Base-by-base conservation (phyloP, 1,140 invertebrate genomes). In the Drosophila melanica region DNA sequence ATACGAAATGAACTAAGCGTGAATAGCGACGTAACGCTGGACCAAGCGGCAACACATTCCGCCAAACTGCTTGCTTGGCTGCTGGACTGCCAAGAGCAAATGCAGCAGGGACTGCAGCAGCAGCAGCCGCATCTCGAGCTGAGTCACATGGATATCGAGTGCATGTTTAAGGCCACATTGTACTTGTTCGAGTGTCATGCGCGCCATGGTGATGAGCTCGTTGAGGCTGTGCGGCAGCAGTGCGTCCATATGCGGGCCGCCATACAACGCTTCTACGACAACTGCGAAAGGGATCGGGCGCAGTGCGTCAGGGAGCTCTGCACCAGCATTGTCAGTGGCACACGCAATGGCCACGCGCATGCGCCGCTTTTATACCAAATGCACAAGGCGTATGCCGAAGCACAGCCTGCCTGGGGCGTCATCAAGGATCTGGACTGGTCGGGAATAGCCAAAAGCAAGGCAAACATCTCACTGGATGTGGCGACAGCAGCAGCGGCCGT, bases 341-440 rank as follows among this genome's bases (percentile, higher is more conserved):
- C 82, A 2, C 37, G 41, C 7, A 48, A 59, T 7, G 82, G 82
- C 0, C 72, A 87, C 9, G 14, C 23, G n/a, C 65, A 77, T 60
- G 84, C 79, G 3, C 39, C 72, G 10, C 9, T 72, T 2, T 33
- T 89, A 0, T 50, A 74, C 20, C 30, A 76, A 4, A 67, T 82
- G 73, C 66, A 77, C 45, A 79, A 77, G 39, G 11, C 51, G 5
- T 55, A 59, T 30, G 55, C 59, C 3, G 74, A 84, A 2, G 16
- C 79, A 16, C 84, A 87, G 23, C 63, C 76, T 1, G 58, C 30
- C 0, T 87, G 82, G 85, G 27, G 30, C 9, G 47, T 57, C 0
- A 77, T 89, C n/a, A 67, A 55, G 4, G 79, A 84, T 12, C 23
- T 87, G 27, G 51, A 87, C n/a, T 87, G 84, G 84, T 42, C 62